phyloP scores from a whole-genome alignment of 2,797 vertebrate species.

The Clarias laeviceps region DNA sequence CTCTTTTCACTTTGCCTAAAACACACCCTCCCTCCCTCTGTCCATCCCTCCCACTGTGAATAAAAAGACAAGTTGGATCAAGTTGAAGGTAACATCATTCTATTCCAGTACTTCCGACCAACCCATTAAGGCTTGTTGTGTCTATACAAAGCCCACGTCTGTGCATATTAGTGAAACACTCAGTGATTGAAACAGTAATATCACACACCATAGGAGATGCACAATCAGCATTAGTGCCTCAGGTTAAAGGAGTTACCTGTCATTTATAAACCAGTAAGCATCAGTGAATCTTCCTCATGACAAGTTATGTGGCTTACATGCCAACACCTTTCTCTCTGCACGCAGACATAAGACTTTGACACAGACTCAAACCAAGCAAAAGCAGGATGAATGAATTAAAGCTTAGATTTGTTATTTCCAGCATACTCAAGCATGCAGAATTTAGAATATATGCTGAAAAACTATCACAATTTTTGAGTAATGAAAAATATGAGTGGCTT shows the following conservation, averaged over 20 bases:
- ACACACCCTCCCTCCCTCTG: constrained; percentile 29
- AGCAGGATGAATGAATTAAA: not conserved
- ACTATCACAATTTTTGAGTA: not conserved
- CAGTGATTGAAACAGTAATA: constrained; percentile 76
- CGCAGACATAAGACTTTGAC: not conserved
- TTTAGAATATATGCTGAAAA: not conserved
- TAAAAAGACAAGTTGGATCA: constrained; percentile 65
- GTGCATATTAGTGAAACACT: constrained; percentile 60
- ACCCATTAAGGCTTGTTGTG: constrained; percentile 55
- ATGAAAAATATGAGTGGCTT: not conserved
- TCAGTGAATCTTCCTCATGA: constrained; percentile 52
- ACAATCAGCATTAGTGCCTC: constrained; percentile 59
- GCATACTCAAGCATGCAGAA: not conserved
- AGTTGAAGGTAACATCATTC: constrained; percentile 53
- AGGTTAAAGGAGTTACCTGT: constrained; percentile 40
- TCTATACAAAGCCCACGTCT: constrained; percentile 59
- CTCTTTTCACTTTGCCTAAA: constrained; percentile 30
- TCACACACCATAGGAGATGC: constrained; percentile 69
- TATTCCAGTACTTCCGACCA: constrained; percentile 59
- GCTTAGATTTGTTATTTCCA: not conserved
- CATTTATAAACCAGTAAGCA: constrained; percentile 46
- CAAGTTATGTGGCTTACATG: constrained; percentile 53
- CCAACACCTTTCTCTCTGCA: constrained; percentile 29
- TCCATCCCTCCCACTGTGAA: not conserved
- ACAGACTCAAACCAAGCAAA: not conserved